Evolutionary conservation across 2,888 invertebrate species (phyloP).

Genomic region (Sinhomidia bicolor): DNA sequence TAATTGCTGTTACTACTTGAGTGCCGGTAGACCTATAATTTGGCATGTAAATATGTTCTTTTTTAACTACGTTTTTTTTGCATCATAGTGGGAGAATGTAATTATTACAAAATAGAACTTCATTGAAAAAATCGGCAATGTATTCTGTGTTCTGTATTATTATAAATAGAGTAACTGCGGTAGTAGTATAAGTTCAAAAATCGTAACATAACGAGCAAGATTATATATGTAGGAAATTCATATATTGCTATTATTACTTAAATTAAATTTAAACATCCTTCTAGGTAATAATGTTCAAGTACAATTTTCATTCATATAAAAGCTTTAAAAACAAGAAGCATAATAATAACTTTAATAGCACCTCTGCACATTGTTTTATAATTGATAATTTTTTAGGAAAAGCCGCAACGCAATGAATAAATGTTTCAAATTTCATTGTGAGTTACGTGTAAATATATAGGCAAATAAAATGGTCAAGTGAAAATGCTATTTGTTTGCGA

Average conservation of each 20-base stretch:
- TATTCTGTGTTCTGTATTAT: not conserved
- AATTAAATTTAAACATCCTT: too few species aligned
- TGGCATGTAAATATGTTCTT: not conserved
- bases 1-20: not conserved
- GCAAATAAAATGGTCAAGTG: too few species aligned
- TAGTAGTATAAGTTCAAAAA: conserved; percentile 42
- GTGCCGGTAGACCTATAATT: not conserved
- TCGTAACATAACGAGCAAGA: not conserved
- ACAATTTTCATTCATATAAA: not conserved
- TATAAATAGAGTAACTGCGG: conserved; percentile 30
- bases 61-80: not conserved
- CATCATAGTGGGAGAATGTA: not conserved
- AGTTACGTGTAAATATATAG: not conserved
- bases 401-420: not conserved
- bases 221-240: too few species aligned
- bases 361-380: not conserved
- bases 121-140: too few species aligned
- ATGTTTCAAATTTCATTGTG: not conserved
- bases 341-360: not conserved
- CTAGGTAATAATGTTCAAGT: too few species aligned
- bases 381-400: not conserved
- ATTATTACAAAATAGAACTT: too few species aligned
- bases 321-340: not conserved
- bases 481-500: too few species aligned
- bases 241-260: too few species aligned